These are phyloP conservation scores for Prunella strophiata DNA, from an alignment of 2,797 vertebrate genomes.

Conservation along the genomic window DNA sequence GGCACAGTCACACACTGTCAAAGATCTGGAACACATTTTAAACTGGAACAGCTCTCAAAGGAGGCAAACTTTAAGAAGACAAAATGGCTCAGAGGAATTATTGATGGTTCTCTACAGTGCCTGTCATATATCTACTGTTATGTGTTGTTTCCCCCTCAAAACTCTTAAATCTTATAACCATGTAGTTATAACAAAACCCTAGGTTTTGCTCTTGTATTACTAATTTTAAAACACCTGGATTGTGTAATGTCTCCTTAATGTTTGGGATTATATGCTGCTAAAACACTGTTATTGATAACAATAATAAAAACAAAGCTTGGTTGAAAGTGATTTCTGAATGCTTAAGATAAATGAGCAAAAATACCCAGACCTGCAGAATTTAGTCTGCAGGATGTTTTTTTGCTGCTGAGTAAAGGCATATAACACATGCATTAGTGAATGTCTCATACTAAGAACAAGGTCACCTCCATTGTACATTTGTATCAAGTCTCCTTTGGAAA, in stretches of 20 bases:
- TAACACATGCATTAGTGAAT: not conserved
- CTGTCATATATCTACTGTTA: not conserved
- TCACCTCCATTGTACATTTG: not conserved
- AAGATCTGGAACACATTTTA: not conserved
- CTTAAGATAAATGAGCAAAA: not conserved
- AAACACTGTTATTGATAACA: not conserved
- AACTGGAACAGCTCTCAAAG: slow-evolving; percentile 2
- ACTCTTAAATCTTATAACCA: not conserved
- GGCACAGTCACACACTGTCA: not conserved
- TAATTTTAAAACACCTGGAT: not conserved
- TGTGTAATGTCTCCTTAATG: not conserved
- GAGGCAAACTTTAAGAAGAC: not conserved
- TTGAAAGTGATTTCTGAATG: not conserved
- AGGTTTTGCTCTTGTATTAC: not conserved
- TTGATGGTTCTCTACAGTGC: not conserved
- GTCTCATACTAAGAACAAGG: not conserved
- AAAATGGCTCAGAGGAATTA: not conserved
- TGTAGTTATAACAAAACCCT: not conserved
- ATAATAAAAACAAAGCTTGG: not conserved
- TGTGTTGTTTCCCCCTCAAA: not conserved
- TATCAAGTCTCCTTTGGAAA: not conserved
- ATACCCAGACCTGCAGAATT: not conserved
- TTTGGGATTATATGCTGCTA: not conserved
- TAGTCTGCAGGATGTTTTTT: not conserved
- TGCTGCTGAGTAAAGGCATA: not conserved